Evolutionary conservation across 1,140 invertebrate genomes (phyloP).

Genomic region (Calephelis nemesis): DNA sequence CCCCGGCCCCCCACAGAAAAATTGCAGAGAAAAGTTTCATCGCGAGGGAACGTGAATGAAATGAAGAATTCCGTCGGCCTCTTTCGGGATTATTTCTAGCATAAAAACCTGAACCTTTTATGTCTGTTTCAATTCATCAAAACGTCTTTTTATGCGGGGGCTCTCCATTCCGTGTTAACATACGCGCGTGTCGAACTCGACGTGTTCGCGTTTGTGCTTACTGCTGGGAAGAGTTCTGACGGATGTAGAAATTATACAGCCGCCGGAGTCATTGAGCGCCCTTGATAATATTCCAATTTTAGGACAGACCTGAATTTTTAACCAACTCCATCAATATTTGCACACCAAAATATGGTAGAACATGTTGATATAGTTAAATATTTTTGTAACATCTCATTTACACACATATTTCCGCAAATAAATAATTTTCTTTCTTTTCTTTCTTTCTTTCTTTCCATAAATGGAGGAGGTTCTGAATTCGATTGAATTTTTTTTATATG

Average conservation of each 20-base stretch:
- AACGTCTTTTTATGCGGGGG: constrained; percentile 47
- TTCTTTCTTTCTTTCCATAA: too few relatives aligned
- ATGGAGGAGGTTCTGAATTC: too few relatives aligned
- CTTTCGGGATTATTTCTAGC: constrained; percentile 75
- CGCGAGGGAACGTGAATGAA: constrained; percentile 78
- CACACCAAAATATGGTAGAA: too few relatives aligned
- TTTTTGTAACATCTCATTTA: too few relatives aligned
- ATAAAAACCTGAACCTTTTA: constrained; percentile 70
- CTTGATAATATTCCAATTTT: too few relatives aligned
- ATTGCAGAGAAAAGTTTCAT: constrained; percentile 80
- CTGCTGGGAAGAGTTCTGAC: not conserved
- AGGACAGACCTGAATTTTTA: too few relatives aligned
- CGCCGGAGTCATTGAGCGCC: too few relatives aligned
- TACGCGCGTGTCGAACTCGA: constrained; percentile 24
- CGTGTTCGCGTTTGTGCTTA: constrained; percentile 12
- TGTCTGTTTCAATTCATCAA: constrained; percentile 73
- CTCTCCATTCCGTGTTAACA: constrained; percentile 32
- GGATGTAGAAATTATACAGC: not conserved
- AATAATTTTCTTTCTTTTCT: too few relatives aligned
- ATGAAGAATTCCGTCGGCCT: constrained; percentile 77
- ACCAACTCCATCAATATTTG: too few relatives aligned
- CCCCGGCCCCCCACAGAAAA: constrained; percentile 74
- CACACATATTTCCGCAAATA: too few relatives aligned
- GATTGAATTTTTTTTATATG: too few relatives aligned
- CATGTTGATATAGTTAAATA: too few relatives aligned